Evolutionary conservation across 2,797 vertebrate species (phyloP), one percentile per base, ranked within the genome.

Genomic region (Naso thynnoides): DNA sequence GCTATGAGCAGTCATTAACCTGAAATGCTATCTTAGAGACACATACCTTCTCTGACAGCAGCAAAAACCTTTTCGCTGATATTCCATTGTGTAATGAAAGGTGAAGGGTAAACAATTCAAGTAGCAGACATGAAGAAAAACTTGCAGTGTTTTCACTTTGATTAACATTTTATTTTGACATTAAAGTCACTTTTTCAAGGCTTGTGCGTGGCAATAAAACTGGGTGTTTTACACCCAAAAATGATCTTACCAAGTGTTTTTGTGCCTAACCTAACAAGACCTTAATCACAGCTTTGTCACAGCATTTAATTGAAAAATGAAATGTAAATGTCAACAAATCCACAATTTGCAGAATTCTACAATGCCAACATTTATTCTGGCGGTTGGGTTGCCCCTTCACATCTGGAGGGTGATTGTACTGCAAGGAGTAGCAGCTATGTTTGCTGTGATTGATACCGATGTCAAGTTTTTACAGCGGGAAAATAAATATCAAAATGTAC

Each of bases 1-100:
- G 61, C 74, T 65, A 73, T 59, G 65, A 81, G 49, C 57, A 78
- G 41, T 87, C 75, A 82, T 86, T 87, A 85, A 74, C 74, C 76
- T 75, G 50, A 72, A 83, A 82, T 42, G 58, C 54, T 62, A 76
- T 88, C 72, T 72, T 31, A n/a, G 69, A 73, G 53, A 78, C n/a
- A 55, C 69, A 74, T 41, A 55, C 60, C 19, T 49, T 18, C 52
- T 66, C 54, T 78, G 75, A 79, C 69, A 67, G 73, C 66, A n/a
- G 64, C 45, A 26, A 73, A 56, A 36, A 42, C n/a, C 19, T 76
- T 65, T 57, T 50, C 8, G 0, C 55, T 55, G 72, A 70, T 73
- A 67, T 78, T 83, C 69, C 53, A 31, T 21, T 45, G 44, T 70
- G 61, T 64, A 63, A 52, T 69, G 31, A 19, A 79, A 61, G 66